Base-by-base conservation (phyloP, 1,140 invertebrate species). In the Drosophila hydei region DNA sequence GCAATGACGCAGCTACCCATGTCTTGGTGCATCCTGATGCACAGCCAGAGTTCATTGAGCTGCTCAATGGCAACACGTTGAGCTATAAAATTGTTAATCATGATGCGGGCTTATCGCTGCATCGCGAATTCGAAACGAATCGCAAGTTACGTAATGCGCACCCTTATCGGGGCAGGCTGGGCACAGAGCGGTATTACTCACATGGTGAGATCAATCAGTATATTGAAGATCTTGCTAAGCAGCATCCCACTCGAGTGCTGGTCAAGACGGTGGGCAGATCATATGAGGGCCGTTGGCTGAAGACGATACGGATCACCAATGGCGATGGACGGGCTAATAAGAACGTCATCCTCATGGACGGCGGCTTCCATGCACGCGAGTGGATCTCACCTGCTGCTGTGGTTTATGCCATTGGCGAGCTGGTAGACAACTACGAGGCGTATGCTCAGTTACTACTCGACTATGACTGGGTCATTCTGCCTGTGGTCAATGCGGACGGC, bases 351-450 rank as follows among this genome's bases (percentile, higher is more conserved):
- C 77, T 94, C 0, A 92, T 94, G 19, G 93, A 94, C 51, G 93
- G 92, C 21, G 93, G 92, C 7, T 92, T 93, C 5, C 95, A 96
- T 88, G 94, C 95, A 0, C 92, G 95, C 48, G 95, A 96, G 92
- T 96, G 95, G 95, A 93, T 95, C 33, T 92, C 94, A 0, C 93
- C 94, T 6, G 94, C 95, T 0, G 92, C 94, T 0, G 93, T 93
- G n/a, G 67, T 94, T 0, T 95, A 94, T 90, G 93, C 95, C 19
- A 93, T 95, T 18, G 79, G 93, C 27, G 90, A 94, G 74, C 79
- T 95, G 11, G 92, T 94, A 0, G 92, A 93, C 18, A 92, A 94
- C 33, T 68, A 93, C 74, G 92, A 79, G 7, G 89, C 92, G 9
- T 73, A 91, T 54, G 64, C 77, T 3, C 52, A 92, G 2, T 54